Percentiles rank a stretch among this genome's conserved stretches.
Conservation (phyloP, 2,797 vertebrate genomes). For the Chlorospingus semifuscus region DNA sequence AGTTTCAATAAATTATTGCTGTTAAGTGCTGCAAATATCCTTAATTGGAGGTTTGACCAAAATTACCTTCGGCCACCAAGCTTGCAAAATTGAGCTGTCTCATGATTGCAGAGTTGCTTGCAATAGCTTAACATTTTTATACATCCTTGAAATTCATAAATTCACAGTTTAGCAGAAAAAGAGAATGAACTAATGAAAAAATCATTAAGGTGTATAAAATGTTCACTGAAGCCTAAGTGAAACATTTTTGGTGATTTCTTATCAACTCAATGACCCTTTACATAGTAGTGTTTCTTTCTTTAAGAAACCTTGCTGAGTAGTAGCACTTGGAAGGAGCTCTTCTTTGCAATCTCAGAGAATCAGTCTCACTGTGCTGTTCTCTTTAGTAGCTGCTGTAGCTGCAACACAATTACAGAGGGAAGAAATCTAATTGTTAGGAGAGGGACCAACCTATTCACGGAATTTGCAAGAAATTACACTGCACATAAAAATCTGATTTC, state of each 20-base stretch:
- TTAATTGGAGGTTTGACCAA: background rate
- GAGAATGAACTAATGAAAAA: background rate
- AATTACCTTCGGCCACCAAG: background rate
- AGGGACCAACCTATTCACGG: background rate
- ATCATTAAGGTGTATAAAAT: background rate
- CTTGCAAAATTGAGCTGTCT: background rate
- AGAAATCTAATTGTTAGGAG: background rate
- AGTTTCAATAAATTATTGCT: background rate
- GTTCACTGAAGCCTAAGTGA: background rate
- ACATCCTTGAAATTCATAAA: background rate
- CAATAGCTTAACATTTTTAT: background rate
- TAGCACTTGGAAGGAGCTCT: background rate
- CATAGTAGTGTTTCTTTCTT: background rate
- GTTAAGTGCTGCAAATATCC: background rate
- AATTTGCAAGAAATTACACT: background rate
- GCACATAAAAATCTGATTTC: background rate
- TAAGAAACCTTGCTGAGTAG: background rate
- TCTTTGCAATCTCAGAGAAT: background rate
- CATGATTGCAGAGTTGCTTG: background rate
- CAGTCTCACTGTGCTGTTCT: background rate
- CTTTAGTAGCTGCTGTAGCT: background rate
- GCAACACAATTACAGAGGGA: background rate
- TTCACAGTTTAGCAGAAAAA: background rate
- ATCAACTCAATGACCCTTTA: background rate
- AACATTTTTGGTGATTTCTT: background rate